A percentile compares a stretch with the other conserved stretches of the same genome.
Evolutionary conservation across 2,113 vertebrate species (phyloP).

Genomic region (Trochalopteron elliotii): DNA sequence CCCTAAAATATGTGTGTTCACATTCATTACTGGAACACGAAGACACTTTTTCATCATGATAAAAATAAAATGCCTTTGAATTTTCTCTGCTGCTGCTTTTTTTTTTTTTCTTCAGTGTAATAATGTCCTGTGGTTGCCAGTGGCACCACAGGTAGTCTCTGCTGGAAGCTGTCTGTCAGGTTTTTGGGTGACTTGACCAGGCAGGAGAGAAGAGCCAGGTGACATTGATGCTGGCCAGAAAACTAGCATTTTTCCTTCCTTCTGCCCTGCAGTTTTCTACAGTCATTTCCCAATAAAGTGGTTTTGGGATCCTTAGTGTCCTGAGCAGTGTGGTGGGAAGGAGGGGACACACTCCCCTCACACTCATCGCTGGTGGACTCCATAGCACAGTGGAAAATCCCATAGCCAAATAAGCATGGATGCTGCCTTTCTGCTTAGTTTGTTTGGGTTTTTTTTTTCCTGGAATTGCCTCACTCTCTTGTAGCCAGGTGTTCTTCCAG

Average conservation of each 20-base stretch:
- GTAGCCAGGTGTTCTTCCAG: conserved; percentile 4
- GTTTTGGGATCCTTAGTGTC: not conserved
- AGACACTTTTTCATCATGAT: not conserved
- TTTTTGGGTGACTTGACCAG: not conserved
- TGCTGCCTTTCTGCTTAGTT: not conserved
- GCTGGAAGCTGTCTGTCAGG: not conserved
- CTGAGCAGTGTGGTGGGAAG: not conserved
- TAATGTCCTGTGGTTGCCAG: not conserved
- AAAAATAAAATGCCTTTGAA: not conserved
- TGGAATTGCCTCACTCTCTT: not conserved
- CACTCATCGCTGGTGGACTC: rapidly evolving
- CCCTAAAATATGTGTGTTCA: not conserved
- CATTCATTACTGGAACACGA: not conserved
- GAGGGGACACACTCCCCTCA: rapidly evolving
- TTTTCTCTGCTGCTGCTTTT: not conserved
- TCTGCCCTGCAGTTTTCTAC: not conserved
- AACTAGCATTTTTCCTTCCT: not conserved
- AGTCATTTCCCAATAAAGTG: not conserved
- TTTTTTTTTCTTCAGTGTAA: not conserved
- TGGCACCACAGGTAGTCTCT: not conserved
- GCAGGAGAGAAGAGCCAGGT: not conserved
- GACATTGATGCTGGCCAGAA: not conserved
- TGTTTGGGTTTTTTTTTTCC: not conserved
- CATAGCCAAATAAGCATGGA: not conserved
- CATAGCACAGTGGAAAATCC: not conserved